A percentile compares a stretch with the other conserved stretches of the same genome.
These are phyloP conservation scores for Wasmannia auropunctata DNA, from an alignment of 1,140 invertebrate genomes.

Conservation along the genomic window DNA sequence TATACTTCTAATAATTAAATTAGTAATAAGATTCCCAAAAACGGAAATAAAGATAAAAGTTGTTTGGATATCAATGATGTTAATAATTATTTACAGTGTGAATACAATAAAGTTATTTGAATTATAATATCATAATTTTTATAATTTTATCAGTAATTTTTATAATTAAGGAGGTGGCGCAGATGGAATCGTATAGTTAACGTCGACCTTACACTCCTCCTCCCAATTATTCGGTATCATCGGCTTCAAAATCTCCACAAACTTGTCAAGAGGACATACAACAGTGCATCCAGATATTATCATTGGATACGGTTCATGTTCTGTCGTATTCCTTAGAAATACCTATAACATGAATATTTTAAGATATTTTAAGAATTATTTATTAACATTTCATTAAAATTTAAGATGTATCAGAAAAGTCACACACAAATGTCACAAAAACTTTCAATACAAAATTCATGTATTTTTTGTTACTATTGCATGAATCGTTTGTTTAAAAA, in stretches of 20 bases:
- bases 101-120: slow-evolving; percentile 21
- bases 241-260: slow-evolving; percentile 85
- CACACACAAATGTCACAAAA: neutral
- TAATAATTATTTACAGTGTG: slow-evolving; percentile 34
- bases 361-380: slow-evolving; percentile 15
- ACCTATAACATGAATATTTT: slow-evolving; percentile 80
- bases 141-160: neutral
- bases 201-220: slow-evolving; percentile 86
- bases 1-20: neutral
- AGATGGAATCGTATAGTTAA: slow-evolving; percentile 84
- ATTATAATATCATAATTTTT: neutral
- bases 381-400: slow-evolving; percentile 17
- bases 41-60: neutral
- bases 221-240: slow-evolving; percentile 86
- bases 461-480: neutral
- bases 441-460: neutral
- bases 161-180: slow-evolving; percentile 82
- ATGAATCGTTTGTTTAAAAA: neutral
- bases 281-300: slow-evolving; percentile 88
- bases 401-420: neutral
- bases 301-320: slow-evolving; percentile 84
- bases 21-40: neutral
- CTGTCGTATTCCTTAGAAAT: slow-evolving; percentile 87
- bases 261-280: slow-evolving; percentile 87
- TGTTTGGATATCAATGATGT: neutral